Conservation (phyloP, 2,797 vertebrate species). For the Spondyliosoma cantharus region DNA sequence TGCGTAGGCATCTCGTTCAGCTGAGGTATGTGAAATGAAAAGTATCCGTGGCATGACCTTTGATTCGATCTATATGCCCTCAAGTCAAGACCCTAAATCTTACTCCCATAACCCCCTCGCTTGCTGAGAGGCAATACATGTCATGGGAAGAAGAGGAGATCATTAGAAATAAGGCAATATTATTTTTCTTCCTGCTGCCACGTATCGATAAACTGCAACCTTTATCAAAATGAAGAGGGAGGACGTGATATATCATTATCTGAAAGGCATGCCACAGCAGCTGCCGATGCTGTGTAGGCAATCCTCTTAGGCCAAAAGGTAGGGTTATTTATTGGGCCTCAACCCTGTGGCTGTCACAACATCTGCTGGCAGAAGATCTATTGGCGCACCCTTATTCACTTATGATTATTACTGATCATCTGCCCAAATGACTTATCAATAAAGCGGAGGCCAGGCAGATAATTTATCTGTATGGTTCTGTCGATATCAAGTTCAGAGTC, state of each 20-base stretch:
- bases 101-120: conserved; percentile 64
- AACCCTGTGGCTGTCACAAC: conserved; percentile 57
- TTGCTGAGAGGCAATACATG: conserved; percentile 71
- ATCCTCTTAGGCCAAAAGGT: conserved; percentile 81
- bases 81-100: conserved; percentile 80
- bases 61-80: conserved; percentile 73
- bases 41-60: conserved; percentile 77
- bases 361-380: conserved; percentile 76
- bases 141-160: conserved; percentile 74
- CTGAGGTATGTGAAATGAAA: conserved; percentile 75
- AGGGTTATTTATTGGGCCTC: conserved; percentile 69
- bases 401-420: conserved; percentile 93
- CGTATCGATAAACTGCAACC: conserved; percentile 74
- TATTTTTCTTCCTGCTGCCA: conserved; percentile 73
- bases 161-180: conserved; percentile 76
- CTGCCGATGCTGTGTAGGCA: conserved; percentile 75
- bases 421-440: conserved; percentile 88
- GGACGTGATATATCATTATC: conserved; percentile 78
- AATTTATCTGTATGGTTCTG: conserved; percentile 86
- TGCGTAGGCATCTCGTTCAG: conserved; percentile 52
- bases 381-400: conserved; percentile 84
- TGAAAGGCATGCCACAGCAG: conserved; percentile 67
- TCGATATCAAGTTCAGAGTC: conserved; percentile 88
- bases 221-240: conserved; percentile 79
- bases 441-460: conserved; percentile 80